Evolutionary conservation across 53 echinoderm and acorn worm species (phyloP).

Genomic region (Actinopyga echinites): DNA sequence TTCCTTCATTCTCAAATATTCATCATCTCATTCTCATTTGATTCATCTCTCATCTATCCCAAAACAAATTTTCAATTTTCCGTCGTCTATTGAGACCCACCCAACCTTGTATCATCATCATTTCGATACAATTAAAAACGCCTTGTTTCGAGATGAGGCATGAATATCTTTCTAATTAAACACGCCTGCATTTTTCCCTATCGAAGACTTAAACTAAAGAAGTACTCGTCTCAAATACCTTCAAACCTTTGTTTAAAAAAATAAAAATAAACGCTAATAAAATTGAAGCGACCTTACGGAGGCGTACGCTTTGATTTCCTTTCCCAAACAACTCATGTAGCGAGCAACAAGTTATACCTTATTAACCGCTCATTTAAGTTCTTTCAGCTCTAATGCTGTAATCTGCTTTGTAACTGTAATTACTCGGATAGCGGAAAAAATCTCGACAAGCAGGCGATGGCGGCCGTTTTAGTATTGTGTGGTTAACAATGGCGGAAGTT

Average conservation of each 20-base stretch:
- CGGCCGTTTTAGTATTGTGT: neutral
- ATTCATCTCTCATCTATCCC: too few relatives aligned
- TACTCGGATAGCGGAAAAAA: neutral
- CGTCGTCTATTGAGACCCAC: too few relatives aligned
- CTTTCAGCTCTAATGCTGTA: neutral
- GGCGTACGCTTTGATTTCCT: constrained; percentile 13
- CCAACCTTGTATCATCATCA: too few relatives aligned
- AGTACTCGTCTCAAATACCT: neutral
- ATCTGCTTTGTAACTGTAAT: constrained; percentile 14
- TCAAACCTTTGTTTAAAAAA: neutral
- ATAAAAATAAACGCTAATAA: neutral
- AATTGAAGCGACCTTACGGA: neutral
- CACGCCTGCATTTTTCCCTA: neutral
- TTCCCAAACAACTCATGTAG: constrained; percentile 1
- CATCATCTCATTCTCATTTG: too few relatives aligned
- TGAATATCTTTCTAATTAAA: constrained; percentile 27
- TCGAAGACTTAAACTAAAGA: neutral
- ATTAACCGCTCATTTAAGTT: neutral
- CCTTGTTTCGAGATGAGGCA: neutral
- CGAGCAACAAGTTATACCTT: constrained; percentile 24
- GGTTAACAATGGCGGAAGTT: neutral
- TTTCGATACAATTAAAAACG: too few relatives aligned
- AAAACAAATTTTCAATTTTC: too few relatives aligned
- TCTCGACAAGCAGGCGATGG: neutral
- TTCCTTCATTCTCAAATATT: too few relatives aligned